Evolutionary conservation across 2,797 vertebrate species (phyloP).

Genomic region (Agapornis canus): DNA sequence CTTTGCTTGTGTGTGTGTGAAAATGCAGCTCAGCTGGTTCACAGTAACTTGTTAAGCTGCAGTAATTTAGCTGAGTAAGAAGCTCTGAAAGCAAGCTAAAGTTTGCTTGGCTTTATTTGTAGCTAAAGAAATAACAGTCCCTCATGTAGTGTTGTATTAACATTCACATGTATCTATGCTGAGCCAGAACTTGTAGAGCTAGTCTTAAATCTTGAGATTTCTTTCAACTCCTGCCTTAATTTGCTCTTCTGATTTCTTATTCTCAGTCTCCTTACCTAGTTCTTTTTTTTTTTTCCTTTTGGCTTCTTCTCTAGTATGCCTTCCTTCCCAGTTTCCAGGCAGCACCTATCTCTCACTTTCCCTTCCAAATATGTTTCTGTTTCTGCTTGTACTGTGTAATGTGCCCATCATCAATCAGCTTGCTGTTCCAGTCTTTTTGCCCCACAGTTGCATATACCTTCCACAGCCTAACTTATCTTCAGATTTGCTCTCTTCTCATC

Average conservation of each 20-base stretch:
- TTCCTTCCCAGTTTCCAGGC: constrained; percentile 33
- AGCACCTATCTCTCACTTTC: neutral
- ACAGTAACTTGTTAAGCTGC: constrained; percentile 40
- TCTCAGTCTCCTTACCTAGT: constrained; percentile 10
- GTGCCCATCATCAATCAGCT: constrained; percentile 35
- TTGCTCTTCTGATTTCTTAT: constrained; percentile 33
- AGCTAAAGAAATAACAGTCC: neutral
- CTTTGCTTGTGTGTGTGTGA: neutral
- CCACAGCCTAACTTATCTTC: neutral
- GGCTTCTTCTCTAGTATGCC: constrained; percentile 30
- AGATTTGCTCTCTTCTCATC: constrained; percentile 36
- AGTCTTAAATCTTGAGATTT: neutral
- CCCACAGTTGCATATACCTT: neutral
- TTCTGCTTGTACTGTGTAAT: constrained; percentile 41
- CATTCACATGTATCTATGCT: neutral
- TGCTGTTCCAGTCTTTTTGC: neutral
- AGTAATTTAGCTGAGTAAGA: constrained; percentile 39
- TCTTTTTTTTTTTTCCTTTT: constrained; percentile 34
- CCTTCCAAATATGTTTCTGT: constrained; percentile 5
- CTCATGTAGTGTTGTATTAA: neutral
- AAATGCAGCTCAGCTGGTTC: neutral
- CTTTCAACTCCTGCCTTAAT: constrained; percentile 21
- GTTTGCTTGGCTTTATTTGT: neutral
- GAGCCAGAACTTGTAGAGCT: neutral
- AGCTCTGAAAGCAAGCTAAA: neutral